These are phyloP conservation scores for Syndactyla subalaris DNA, from an alignment of 2,797 vertebrate species.

Conservation along the genomic window DNA sequence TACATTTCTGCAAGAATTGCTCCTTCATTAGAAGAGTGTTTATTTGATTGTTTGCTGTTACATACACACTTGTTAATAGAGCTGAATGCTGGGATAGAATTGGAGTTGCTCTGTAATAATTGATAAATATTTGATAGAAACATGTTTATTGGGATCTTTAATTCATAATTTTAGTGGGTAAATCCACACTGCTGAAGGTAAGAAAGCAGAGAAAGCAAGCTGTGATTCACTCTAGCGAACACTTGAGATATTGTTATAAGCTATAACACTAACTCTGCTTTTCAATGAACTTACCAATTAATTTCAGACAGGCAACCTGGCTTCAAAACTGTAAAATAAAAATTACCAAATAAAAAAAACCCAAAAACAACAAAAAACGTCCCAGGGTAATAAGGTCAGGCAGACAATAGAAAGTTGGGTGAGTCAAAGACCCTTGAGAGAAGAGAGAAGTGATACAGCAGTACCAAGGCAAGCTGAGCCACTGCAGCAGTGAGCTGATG, in stretches of 20 bases:
- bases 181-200: not conserved
- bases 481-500: not conserved
- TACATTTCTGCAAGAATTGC: not conserved
- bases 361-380: rapidly evolving
- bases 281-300: not conserved
- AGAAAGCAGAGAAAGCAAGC: not conserved
- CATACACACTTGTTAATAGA: not conserved
- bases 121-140: not conserved
- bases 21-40: not conserved
- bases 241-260: not conserved
- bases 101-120: not conserved
- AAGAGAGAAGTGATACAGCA: not conserved
- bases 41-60: not conserved
- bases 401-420: not conserved
- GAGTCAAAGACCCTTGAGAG: not conserved
- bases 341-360: not conserved
- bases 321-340: not conserved
- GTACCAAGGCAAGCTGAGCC: not conserved
- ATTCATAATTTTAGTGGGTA: not conserved
- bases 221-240: not conserved
- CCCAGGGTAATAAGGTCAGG: not conserved
- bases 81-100: not conserved
- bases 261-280: not conserved
- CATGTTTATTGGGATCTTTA: not conserved
- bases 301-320: not conserved